phyloP scores from a whole-genome alignment of 1,140 invertebrate genomes.

The Halesus radiatus region DNA sequence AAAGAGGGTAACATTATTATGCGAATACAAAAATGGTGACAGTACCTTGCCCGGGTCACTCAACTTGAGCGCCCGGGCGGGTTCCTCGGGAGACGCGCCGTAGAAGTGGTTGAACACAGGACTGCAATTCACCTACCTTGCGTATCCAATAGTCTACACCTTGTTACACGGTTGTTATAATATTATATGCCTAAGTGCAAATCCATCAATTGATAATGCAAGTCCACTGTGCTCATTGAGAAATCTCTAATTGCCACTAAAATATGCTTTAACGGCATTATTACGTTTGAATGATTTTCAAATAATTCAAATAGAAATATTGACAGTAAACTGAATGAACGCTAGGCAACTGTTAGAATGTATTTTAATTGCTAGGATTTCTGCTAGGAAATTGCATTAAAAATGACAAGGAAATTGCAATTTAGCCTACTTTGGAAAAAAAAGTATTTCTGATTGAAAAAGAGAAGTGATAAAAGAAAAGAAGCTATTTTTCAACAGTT shows the following conservation, averaged over 20 bases:
- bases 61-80: constrained; percentile 73
- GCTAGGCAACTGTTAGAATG: too few species aligned
- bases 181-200: constrained; percentile 1
- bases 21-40: constrained; percentile 59
- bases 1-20: constrained; percentile 51
- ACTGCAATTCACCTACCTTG: constrained; percentile 61
- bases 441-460: constrained; percentile 12
- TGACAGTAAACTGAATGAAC: too few species aligned
- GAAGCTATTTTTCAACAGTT: constrained; percentile 39
- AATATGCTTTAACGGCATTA: constrained; percentile 44
- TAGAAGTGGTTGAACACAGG: constrained; percentile 54
- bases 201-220: too few species aligned
- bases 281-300: too few species aligned
- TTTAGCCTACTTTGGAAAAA: constrained; percentile 15
- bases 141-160: constrained; percentile 47
- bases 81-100: constrained; percentile 62
- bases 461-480: constrained; percentile 36
- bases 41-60: constrained; percentile 76
- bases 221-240: too few species aligned
- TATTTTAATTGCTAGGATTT: too few species aligned
- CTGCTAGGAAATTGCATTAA: constrained; percentile 10
- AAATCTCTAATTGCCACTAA: constrained; percentile 50
- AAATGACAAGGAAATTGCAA: not conserved
- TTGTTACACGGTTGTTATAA: constrained; percentile 55
- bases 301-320: too few species aligned